Conservation (phyloP, 2,113 vertebrate genomes). For the Phodopus roborovskii region DNA sequence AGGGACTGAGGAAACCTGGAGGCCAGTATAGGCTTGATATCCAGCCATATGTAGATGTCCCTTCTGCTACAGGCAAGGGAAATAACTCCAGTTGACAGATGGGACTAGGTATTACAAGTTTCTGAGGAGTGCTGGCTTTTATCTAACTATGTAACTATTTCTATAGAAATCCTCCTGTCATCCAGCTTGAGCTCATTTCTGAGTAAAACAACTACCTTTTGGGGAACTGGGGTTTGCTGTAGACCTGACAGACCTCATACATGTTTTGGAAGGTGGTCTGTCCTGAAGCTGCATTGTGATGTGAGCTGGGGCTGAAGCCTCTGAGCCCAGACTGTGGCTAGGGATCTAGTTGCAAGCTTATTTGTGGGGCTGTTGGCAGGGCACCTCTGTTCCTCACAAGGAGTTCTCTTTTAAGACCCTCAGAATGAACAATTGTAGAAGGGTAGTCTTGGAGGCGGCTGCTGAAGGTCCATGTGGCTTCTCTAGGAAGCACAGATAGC, state of each 20-base stretch:
- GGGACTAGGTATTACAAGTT: neutral
- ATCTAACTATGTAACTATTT: neutral
- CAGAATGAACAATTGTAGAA: neutral
- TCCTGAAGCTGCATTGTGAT: neutral
- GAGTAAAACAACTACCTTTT: neutral
- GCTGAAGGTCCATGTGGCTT: neutral
- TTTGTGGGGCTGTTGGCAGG: neutral
- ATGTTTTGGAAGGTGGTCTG: neutral
- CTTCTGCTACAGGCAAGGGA: neutral
- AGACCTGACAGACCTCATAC: neutral
- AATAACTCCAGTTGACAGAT: neutral
- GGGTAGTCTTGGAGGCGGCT: neutral
- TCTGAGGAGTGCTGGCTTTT: neutral
- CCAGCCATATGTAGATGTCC: neutral
- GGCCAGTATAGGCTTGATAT: neutral
- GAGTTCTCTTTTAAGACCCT: neutral
- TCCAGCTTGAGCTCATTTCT: neutral
- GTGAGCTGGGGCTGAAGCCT: neutral
- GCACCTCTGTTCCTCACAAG: neutral
- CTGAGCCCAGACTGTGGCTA: neutral
- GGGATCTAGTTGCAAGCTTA: neutral
- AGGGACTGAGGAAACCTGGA: neutral
- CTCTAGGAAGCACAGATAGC: neutral
- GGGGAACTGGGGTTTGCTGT: neutral
- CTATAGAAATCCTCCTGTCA: neutral